phyloP scores from a whole-genome alignment of 2,113 vertebrate species.

The Jacana jacana region DNA sequence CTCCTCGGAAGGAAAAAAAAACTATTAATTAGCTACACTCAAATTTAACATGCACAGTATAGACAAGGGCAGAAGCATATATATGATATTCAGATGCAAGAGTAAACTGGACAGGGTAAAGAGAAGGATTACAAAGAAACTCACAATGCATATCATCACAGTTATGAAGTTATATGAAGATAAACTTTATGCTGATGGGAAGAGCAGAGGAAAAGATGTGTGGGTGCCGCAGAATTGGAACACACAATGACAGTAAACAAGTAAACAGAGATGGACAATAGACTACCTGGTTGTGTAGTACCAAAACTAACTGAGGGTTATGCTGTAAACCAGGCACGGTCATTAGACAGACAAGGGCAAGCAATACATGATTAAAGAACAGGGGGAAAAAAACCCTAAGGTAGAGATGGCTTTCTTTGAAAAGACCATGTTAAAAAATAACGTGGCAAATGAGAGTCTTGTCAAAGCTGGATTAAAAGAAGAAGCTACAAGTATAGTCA shows the following conservation, averaged over 20 bases:
- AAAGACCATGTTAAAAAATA: not conserved
- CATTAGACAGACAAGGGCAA: not conserved
- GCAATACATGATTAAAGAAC: not conserved
- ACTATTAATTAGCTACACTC: not conserved
- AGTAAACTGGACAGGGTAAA: not conserved
- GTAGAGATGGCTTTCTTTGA: not conserved
- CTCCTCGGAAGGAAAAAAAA: not conserved
- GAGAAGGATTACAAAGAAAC: not conserved
- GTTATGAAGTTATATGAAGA: not conserved
- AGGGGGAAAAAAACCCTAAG: not conserved
- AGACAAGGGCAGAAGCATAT: not conserved
- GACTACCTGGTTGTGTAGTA: not conserved
- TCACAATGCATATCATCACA: not conserved
- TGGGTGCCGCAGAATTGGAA: not conserved
- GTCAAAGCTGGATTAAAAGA: not conserved
- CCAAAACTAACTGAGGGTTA: not conserved
- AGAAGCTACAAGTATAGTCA: not conserved
- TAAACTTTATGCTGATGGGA: not conserved
- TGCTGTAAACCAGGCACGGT: not conserved
- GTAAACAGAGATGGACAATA: not conserved
- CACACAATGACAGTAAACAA: not conserved
- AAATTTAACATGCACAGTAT: not conserved
- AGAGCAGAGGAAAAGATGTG: not conserved
- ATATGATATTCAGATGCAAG: not conserved
- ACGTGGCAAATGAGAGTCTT: not conserved